Evolutionary conservation across 2,113 vertebrate genomes (phyloP).

Genomic region (Dissostichus mawsoni): DNA sequence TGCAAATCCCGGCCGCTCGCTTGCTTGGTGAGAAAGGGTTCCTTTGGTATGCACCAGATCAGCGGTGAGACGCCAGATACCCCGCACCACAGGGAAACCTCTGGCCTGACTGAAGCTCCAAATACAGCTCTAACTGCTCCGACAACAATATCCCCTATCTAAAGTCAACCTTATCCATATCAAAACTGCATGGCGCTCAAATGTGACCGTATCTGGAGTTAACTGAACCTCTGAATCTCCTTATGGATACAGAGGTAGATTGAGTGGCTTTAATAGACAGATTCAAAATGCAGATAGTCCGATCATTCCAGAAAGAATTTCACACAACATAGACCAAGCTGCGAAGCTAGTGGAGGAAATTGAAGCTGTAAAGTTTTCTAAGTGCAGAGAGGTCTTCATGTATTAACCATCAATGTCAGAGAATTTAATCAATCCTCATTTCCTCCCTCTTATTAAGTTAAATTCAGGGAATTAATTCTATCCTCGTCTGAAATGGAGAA

Average conservation of each 20-base stretch:
- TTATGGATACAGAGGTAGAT: conserved; percentile 22
- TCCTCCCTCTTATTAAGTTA: conserved; percentile 69
- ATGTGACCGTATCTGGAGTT: conserved; percentile 70
- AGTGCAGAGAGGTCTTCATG: conserved; percentile 54
- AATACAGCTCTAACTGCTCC: conserved; percentile 48
- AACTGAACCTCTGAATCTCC: conserved; percentile 36
- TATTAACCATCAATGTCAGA: conserved; percentile 68
- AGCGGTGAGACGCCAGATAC: conserved; percentile 74
- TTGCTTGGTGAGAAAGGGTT: conserved; percentile 83
- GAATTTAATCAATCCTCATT: conserved; percentile 74
- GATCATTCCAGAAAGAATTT: conserved; percentile 42
- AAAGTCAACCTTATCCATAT: conserved; percentile 63
- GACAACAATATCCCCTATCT: conserved; percentile 66
- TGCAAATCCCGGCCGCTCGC: conserved; percentile 81
- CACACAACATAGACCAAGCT: conserved; percentile 25
- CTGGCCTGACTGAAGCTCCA: conserved; percentile 23
- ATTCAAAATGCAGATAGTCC: conserved; percentile 54
- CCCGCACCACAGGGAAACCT: conserved; percentile 54
- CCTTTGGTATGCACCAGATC: conserved; percentile 83
- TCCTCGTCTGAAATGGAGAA: conserved; percentile 68
- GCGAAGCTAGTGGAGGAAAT: conserved; percentile 11
- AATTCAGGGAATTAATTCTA: conserved; percentile 75
- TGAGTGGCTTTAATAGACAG: conserved; percentile 35
- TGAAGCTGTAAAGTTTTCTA: conserved; percentile 61
- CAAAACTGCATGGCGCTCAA: conserved; percentile 29